These are phyloP conservation scores for Platichthys stellatus DNA, from an alignment of 2,113 vertebrate genomes.

Conservation along the genomic window DNA sequence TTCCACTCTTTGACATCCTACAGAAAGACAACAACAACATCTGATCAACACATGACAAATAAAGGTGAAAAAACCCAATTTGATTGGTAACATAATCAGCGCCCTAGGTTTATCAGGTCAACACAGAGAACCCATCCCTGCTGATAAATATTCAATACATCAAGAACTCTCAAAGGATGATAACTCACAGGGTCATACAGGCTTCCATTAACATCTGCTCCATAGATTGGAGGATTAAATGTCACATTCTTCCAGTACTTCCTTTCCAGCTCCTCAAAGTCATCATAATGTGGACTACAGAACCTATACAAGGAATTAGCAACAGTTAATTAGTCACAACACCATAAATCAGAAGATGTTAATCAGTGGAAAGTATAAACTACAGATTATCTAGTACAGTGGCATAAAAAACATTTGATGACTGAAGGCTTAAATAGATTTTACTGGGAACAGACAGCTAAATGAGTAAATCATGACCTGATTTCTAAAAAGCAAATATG, in stretches of 20 bases:
- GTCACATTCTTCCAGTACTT: conserved; percentile 99
- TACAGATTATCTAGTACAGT: neutral
- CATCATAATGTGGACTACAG: conserved; percentile 92
- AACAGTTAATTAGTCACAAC: neutral
- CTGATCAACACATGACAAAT: neutral
- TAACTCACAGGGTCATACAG: conserved; percentile 91
- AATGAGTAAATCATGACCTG: no score
- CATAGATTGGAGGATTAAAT: conserved; percentile 95
- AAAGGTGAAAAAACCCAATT: neutral
- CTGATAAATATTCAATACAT: neutral
- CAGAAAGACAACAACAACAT: conserved; percentile 4
- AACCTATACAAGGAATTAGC: conserved; percentile 80
- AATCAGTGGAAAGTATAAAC: neutral
- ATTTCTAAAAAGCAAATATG: no score
- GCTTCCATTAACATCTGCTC: conserved; percentile 94
- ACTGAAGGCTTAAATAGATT: no score
- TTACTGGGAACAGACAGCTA: no score
- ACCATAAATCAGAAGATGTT: neutral
- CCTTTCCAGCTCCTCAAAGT: conserved; percentile 97
- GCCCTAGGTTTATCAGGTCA: neutral
- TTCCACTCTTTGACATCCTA: conserved; percentile 92
- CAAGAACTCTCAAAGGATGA: neutral
- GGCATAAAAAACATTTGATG: no score
- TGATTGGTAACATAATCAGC: neutral
- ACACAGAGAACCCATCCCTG: neutral